phyloP scores from a whole-genome alignment of 1,140 invertebrate species.

The Euglossa dilemma region DNA sequence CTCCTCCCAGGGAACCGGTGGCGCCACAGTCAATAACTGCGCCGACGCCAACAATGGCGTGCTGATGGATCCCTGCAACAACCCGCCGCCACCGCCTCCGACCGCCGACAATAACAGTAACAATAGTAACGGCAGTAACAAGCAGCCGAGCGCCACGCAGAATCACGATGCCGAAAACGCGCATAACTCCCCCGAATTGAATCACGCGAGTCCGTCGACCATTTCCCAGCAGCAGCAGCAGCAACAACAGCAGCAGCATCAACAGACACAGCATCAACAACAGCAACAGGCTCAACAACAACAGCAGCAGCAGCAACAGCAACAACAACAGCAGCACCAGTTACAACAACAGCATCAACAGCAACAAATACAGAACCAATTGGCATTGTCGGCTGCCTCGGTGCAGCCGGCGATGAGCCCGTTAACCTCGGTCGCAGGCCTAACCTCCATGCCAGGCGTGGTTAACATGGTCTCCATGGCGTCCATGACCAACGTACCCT shows the following conservation, averaged over 20 bases:
- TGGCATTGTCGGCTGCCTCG: conserved; percentile 66
- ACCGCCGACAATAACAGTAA: conserved; percentile 73
- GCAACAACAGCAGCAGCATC: conserved; percentile 23
- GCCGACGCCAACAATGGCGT: conserved; percentile 81
- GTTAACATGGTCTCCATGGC: conserved; percentile 71
- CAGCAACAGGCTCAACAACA: conserved; percentile 57
- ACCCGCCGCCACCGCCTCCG: conserved; percentile 81
- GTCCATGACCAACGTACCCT: conserved; percentile 68
- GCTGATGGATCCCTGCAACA: conserved; percentile 83
- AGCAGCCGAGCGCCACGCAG: conserved; percentile 72
- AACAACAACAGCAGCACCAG: conserved; percentile 30
- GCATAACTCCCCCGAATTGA: conserved; percentile 81
- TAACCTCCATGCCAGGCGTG: conserved; percentile 74
- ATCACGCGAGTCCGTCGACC: conserved; percentile 75
- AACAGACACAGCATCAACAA: conserved; percentile 41
- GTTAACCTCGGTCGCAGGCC: conserved; percentile 73
- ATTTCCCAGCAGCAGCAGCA: conserved; percentile 69
- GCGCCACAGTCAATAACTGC: conserved; percentile 66
- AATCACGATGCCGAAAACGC: conserved; percentile 78
- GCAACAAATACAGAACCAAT: conserved; percentile 66
- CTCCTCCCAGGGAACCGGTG: conserved; percentile 70
- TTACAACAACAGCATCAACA: conserved; percentile 56
- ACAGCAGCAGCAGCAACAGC: conserved; percentile 48
- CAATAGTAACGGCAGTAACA: conserved; percentile 68
- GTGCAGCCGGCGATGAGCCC: conserved; percentile 72